phyloP scores from a whole-genome alignment of 2,797 vertebrate genomes.

The Danio kyathit region DNA sequence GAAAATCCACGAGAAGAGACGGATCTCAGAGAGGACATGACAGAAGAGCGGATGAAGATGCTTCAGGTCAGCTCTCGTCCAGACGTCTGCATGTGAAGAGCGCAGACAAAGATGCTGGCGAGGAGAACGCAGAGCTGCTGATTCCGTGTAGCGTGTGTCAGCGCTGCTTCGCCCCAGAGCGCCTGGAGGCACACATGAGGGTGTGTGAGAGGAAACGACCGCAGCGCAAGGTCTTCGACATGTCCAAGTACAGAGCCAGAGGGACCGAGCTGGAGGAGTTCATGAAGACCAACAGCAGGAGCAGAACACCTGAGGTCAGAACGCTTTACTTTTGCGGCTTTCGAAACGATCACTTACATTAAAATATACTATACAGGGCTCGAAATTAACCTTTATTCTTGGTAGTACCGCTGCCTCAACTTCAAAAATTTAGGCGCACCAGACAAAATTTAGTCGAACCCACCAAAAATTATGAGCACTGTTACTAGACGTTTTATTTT shows the following conservation, averaged over 20 bases:
- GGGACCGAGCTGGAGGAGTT: constrained; percentile 82
- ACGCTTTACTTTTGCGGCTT: too few relatives aligned
- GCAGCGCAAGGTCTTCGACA: constrained; percentile 83
- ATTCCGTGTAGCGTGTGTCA: constrained; percentile 81
- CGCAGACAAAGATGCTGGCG: not conserved
- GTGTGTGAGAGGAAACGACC: constrained; percentile 80
- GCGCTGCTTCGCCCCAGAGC: constrained; percentile 75
- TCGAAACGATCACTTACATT: too few relatives aligned
- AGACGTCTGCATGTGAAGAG: not conserved
- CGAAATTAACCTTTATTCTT: too few relatives aligned
- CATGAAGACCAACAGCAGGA: constrained; percentile 71
- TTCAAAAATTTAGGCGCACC: too few relatives aligned
- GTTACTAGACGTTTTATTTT: too few relatives aligned
- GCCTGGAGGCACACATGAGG: constrained; percentile 81
- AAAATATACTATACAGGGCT: too few relatives aligned
- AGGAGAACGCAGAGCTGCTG: constrained; percentile 23
- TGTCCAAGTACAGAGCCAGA: constrained; percentile 78
- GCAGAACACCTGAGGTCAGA: constrained; percentile 69
- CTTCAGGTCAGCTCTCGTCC: not conserved
- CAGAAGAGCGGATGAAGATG: not conserved
- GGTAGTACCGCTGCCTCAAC: too few relatives aligned
- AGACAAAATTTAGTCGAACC: too few relatives aligned
- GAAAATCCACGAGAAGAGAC: not conserved
- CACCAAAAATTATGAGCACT: too few relatives aligned
- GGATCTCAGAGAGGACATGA: constrained; percentile 32